Percentiles rank a stretch among this genome's conserved stretches.
Evolutionary conservation across 2,888 invertebrate species (phyloP).

Genomic region (Catocala sponsa): DNA sequence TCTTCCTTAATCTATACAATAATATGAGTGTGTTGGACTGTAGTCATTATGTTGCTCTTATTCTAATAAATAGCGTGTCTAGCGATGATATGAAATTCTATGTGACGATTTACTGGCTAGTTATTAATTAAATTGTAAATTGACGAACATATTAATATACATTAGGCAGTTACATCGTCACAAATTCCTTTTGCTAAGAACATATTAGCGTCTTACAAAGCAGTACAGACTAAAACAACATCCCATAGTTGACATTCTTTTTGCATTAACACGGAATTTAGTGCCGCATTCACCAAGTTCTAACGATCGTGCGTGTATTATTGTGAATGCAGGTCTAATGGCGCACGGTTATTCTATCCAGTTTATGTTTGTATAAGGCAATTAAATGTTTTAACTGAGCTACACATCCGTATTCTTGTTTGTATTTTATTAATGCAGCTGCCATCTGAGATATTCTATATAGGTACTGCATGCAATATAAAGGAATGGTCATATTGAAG

Average conservation of each 20-base stretch:
- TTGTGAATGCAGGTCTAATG: slow-evolving; percentile 36
- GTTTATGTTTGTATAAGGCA: slow-evolving; percentile 29
- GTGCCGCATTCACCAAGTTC: slow-evolving; percentile 40
- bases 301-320: slow-evolving; percentile 28
- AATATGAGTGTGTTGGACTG: too few relatives aligned
- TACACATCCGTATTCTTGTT: slow-evolving; percentile 26
- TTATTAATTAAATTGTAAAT: too few relatives aligned
- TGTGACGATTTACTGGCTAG: too few relatives aligned
- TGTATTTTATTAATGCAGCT: slow-evolving; percentile 11
- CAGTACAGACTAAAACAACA: slow-evolving; percentile 18
- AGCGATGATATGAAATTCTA: too few relatives aligned
- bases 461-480: too few relatives aligned
- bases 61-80: too few relatives aligned
- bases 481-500: too few relatives aligned
- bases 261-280: slow-evolving; percentile 39
- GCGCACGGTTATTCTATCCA: slow-evolving; percentile 26
- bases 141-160: too few relatives aligned
- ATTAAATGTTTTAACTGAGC: slow-evolving; percentile 31
- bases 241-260: slow-evolving; percentile 35
- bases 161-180: neutral
- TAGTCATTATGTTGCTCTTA: too few relatives aligned
- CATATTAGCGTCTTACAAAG: slow-evolving; percentile 11
- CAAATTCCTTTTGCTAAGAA: neutral
- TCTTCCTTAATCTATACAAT: too few relatives aligned
- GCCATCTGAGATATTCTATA: neutral